Base-by-base conservation (phyloP, 1,140 invertebrate genomes). In the Calycopis cecrops region DNA sequence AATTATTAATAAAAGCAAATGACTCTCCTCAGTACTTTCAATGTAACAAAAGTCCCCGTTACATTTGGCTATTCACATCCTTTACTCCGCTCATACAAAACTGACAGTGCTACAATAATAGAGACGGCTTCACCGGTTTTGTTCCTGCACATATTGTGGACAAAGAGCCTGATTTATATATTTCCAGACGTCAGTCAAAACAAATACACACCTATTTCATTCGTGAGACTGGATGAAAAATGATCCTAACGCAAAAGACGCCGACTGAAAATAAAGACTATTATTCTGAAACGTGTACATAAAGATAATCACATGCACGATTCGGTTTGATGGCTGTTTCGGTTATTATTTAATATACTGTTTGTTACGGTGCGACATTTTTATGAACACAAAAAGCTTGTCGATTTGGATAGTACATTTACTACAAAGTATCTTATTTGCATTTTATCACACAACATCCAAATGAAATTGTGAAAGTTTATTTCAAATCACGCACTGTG, bases 161-260 rank as follows among this genome's bases (percentile, higher is more conserved):
- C 44, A 52, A 52, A 51, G 1, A 35, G 53, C 42, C 53, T 62
- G 60, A 62, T 62, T 62, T 55, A 60, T 60, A 55, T 55, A 55
- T 38, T 50, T 52, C 38, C 9, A 51, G 52, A 37, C 35, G 63
- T 62, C 63, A 62, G 49, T 52, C 47, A 53, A 48, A 60, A 65
- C 63, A 65, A 65, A 65, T 60, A 62, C 52, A 57, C 49, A 55
- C 48, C 53, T 60, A 60, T 56, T 56, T 42, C 59, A 33, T 44
- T 33, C 53, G 35, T 50, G 50, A 48, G 52, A 35, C 38, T 47
- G 55, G 55, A 52, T 65, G 63, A 65, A 65, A 62, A 62, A 65
- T 65, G 63, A 65, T 59, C 56, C 44, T 37, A 55, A 48, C 53
- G 51, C 52, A 55, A 55, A 49, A 56, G 58, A 57, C 44, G 57